Conservation (phyloP, 1,140 invertebrate species). For the Cardiocondyla obscurior region DNA sequence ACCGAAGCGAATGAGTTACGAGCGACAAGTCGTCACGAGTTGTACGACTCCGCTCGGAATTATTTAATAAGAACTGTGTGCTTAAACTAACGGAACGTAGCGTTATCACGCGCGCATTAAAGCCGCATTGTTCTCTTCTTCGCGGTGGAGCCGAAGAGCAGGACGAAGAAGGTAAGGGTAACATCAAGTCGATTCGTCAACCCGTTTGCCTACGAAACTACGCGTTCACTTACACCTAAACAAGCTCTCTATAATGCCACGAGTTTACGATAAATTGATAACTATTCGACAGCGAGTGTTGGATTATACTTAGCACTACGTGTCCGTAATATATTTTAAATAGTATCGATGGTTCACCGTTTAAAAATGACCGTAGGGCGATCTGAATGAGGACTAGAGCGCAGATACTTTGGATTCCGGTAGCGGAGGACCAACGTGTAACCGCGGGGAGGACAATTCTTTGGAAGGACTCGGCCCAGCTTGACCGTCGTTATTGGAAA, state of each 20-base stretch:
- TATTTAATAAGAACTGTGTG: background rate
- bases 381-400: slow-evolving; percentile 27
- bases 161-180: background rate
- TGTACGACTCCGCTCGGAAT: background rate
- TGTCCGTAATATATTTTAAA: slow-evolving; percentile 16
- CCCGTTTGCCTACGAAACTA: slow-evolving; percentile 15
- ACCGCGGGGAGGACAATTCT: slow-evolving; percentile 62
- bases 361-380: background rate
- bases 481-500: slow-evolving; percentile 55
- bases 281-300: background rate
- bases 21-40: too few relatives aligned
- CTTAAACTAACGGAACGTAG: slow-evolving; percentile 6
- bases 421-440: background rate
- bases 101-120: background rate
- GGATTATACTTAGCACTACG: background rate
- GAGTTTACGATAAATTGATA: slow-evolving; percentile 36
- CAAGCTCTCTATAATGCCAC: slow-evolving; percentile 47
- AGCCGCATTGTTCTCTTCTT: slow-evolving; percentile 2
- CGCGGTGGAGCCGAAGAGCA: background rate
- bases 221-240: slow-evolving; percentile 32
- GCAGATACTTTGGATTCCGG: background rate
- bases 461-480: slow-evolving; percentile 58
- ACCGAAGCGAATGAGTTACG: background rate
- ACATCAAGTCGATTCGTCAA: background rate
- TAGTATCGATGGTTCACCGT: slow-evolving; percentile 22